These are phyloP conservation scores for Pelusios castaneus DNA, from an alignment of 2,113 vertebrate genomes.

Conservation along the genomic window DNA sequence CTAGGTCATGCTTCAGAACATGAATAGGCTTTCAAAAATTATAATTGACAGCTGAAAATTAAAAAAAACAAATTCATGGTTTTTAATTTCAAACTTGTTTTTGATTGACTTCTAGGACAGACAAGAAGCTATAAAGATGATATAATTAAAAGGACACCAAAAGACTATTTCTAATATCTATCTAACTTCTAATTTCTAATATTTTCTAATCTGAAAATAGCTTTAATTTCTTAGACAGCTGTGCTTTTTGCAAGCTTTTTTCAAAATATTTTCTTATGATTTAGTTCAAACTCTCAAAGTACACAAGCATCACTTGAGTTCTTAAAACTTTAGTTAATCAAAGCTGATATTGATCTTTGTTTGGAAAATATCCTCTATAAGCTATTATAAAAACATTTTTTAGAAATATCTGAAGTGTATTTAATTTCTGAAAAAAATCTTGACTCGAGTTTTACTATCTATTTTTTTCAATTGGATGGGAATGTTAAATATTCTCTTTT, in stretches of 20 bases:
- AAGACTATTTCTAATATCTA: neutral
- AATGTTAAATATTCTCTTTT: neutral
- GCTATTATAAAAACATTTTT: neutral
- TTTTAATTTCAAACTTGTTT: slow-evolving; percentile 1
- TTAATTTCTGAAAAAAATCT: neutral
- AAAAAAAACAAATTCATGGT: neutral
- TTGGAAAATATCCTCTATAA: neutral
- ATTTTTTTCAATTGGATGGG: neutral
- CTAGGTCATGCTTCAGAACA: slow-evolving; percentile 1
- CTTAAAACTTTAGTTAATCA: neutral
- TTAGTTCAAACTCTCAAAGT: neutral
- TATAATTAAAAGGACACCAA: neutral
- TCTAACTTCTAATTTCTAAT: neutral
- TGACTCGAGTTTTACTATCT: neutral
- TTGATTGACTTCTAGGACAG: slow-evolving; percentile 1
- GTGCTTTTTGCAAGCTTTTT: neutral
- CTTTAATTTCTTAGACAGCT: neutral
- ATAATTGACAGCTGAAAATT: neutral
- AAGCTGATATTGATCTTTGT: neutral
- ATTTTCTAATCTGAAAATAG: neutral
- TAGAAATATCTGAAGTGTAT: neutral
- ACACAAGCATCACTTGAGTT: neutral
- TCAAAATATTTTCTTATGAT: neutral
- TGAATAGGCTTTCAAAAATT: neutral
- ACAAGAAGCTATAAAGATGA: neutral